Base-by-base conservation (phyloP, 2,113 vertebrate species). In the Chrysemys picta region DNA sequence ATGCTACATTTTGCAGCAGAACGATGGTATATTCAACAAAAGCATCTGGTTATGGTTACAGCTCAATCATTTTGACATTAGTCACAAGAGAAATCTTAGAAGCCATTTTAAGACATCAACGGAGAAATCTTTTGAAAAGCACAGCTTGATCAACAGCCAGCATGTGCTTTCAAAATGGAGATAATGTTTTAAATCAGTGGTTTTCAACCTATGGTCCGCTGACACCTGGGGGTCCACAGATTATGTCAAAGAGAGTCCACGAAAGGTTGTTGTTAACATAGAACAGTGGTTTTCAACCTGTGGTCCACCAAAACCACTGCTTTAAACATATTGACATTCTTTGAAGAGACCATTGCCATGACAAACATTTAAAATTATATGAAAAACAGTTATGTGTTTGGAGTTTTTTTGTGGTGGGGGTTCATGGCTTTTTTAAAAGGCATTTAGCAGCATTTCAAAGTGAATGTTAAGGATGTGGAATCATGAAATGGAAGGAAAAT, bases 111-210 rank as follows among this genome's bases (percentile, higher is more conserved):
- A 94, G 87, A 85, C 54, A 89, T 84, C 52, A 53, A 27, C 59
- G 85, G 45, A 90, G 57, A 54, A 88, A 22, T 9, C 24, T 42
- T 93, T 87, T 62, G 79, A 69, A 79, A 85, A 17, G 22, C 69
- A 92, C 78, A 95, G 91, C 45, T 88, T 92, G 89, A 88, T 93
- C 50, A 93, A 59, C 35, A 87, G 49, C 49, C 81, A 80, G 14
- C 25, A 49, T 87, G 47, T 24, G 47, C n/a, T 82, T 85, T 87
- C 17, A 85, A 42, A 65, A 8, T 19, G 22, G 56, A 72, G 29
- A 88, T 78, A 5, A 24, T 56, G 7, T 19, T 82, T 87, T n/a
- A 69, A 35, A 19, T 69, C 31, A 17, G 16, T 69, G 62, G 35
- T 16, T 69, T 69, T 69, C 31, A 69, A 69, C 16, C 17, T n/a